Percentiles rank a stretch among this genome's conserved stretches.
phyloP scores from a whole-genome alignment of 1,140 invertebrate genomes.

The Riptortus pedestris region DNA sequence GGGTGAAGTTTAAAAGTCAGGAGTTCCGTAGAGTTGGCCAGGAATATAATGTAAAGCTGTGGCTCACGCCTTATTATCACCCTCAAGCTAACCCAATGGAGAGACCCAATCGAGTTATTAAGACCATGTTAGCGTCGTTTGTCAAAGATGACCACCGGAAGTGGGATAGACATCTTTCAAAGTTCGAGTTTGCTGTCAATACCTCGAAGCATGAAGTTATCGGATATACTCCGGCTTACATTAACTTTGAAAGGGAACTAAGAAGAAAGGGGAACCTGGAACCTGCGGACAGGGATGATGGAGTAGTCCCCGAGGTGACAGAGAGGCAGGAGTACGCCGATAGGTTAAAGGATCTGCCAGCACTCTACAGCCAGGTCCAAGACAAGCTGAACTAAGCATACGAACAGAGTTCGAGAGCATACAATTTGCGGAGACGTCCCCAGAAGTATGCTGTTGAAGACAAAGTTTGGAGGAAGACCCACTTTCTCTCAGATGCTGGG shows the following conservation, averaged over 20 bases:
- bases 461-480: background rate
- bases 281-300: background rate
- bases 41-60: too few species aligned
- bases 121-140: conserved; percentile 36
- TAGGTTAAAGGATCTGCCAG: background rate
- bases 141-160: conserved; percentile 35
- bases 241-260: conserved; percentile 37
- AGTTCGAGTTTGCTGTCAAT: conserved; percentile 39
- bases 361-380: too few species aligned
- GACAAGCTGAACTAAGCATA: too few species aligned
- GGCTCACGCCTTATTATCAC: too few species aligned
- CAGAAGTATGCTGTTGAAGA: background rate
- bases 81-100: conserved; percentile 38
- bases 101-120: conserved; percentile 38
- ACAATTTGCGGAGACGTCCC: too few species aligned
- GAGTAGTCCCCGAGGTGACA: background rate
- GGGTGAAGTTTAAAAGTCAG: background rate
- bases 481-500: background rate
- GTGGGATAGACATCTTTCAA: conserved; percentile 35
- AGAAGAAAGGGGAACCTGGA: conserved; percentile 20
- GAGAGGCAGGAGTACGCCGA: background rate
- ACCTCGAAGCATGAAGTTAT: conserved; percentile 36
- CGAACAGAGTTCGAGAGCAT: too few species aligned
- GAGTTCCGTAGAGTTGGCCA: background rate
- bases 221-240: conserved; percentile 35